phyloP scores from a whole-genome alignment of 2,797 vertebrate genomes.

The Cheirogaleus major region DNA sequence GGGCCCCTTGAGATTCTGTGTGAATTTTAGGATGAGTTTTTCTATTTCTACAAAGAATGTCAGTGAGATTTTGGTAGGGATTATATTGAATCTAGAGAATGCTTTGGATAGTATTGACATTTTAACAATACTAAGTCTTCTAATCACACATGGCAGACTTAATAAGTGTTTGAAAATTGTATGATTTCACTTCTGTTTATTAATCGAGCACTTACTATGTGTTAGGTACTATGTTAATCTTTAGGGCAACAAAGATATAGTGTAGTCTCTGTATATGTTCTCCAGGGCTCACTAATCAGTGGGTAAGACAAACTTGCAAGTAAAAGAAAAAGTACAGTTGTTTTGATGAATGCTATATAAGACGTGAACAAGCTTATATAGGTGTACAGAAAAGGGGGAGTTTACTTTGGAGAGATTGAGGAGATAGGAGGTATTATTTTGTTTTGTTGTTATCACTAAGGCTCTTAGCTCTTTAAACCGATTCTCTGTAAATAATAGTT shows the following conservation, averaged over 20 bases:
- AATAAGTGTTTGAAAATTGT: constrained; percentile 43
- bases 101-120: neutral
- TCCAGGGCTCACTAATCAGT: neutral
- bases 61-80: neutral
- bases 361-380: neutral
- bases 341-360: neutral
- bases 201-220: constrained; percentile 31
- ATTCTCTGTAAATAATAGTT: neutral
- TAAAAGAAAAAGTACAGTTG: neutral
- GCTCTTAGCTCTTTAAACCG: constrained; percentile 16
- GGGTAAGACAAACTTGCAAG: neutral
- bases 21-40: neutral
- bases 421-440: neutral
- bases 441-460: neutral
- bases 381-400: neutral
- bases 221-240: neutral
- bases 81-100: neutral
- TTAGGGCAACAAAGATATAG: neutral
- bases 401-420: neutral
- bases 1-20: neutral
- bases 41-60: constrained; percentile 1
- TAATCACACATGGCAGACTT: neutral
- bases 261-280: neutral
- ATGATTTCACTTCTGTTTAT: constrained; percentile 45
- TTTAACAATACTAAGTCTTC: neutral